These are phyloP conservation scores for Latrodectus geometricus DNA, from an alignment of 1,140 invertebrate genomes.

Conservation along the genomic window DNA sequence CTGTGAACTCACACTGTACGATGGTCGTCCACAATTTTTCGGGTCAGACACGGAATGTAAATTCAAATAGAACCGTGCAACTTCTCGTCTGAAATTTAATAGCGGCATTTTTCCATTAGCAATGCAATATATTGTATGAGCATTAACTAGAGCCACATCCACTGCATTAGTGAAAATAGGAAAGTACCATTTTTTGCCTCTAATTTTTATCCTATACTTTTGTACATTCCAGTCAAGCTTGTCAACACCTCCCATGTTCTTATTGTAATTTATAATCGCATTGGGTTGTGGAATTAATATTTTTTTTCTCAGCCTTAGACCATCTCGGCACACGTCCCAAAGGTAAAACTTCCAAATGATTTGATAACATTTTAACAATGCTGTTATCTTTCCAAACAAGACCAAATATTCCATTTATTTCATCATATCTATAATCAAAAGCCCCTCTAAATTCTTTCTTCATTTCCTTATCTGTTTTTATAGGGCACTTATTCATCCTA, in stretches of 20 bases:
- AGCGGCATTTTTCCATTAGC: conserved; percentile 39
- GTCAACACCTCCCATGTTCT: conserved; percentile 40
- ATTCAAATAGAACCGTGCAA: conserved; percentile 39
- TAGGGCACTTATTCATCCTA: conserved; percentile 20
- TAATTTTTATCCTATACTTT: conserved; percentile 39
- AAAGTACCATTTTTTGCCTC: conserved; percentile 40
- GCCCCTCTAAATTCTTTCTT: conserved; percentile 20
- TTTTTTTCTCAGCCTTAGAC: conserved; percentile 25
- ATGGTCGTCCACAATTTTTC: conserved; percentile 39
- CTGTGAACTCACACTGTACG: conserved; percentile 38
- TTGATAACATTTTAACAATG: conserved; percentile 18
- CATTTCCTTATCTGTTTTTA: conserved; percentile 19
- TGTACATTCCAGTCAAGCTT: conserved; percentile 41
- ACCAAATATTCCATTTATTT: conserved; percentile 18
- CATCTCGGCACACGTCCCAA: conserved; percentile 16
- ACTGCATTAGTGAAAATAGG: conserved; percentile 41
- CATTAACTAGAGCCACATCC: conserved; percentile 41
- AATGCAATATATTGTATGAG: conserved; percentile 39
- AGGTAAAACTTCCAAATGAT: conserved; percentile 17
- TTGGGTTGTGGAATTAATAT: conserved; percentile 42
- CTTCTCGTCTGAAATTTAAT: conserved; percentile 38
- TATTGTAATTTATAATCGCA: conserved; percentile 40
- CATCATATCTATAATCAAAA: conserved; percentile 18
- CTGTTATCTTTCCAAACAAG: conserved; percentile 17
- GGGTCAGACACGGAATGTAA: conserved; percentile 40